A percentile compares a stretch with the other conserved stretches of the same genome.
These are phyloP conservation scores for Stichopus chloronotus DNA, from an alignment of 35 echinoderm and acorn worm genomes.

Conservation along the genomic window DNA sequence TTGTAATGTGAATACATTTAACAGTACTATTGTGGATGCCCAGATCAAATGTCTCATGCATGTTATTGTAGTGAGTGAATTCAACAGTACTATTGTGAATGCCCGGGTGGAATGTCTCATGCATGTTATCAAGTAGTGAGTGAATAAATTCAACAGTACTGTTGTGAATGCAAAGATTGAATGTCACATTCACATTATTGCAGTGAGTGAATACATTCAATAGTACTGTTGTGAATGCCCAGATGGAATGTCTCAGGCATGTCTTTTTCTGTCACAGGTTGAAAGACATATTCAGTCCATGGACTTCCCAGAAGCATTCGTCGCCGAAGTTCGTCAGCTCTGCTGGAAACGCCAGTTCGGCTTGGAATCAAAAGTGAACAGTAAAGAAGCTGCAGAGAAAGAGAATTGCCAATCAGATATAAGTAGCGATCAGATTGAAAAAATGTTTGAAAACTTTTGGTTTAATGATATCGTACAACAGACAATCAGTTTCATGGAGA, in stretches of 20 bases:
- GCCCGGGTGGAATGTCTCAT: no score
- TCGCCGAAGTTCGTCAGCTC: not conserved
- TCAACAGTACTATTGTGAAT: no score
- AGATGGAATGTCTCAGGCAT: not conserved
- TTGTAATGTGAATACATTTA: no score
- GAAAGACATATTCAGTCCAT: not conserved
- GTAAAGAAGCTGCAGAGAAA: conserved; percentile 1
- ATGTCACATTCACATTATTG: not conserved
- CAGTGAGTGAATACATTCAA: not conserved
- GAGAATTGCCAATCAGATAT: not conserved
- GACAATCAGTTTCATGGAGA: not conserved
- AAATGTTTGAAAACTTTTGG: conserved; percentile 10
- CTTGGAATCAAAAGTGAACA: not conserved
- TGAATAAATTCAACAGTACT: no score
- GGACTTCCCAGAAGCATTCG: not conserved
- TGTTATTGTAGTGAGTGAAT: no score
- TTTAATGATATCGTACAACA: conserved; percentile 1
- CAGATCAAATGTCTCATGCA: no score
- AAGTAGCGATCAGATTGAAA: not conserved
- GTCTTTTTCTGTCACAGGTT: not conserved
- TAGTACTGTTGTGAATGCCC: not conserved
- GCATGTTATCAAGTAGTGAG: no score
- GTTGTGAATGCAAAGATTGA: no score
- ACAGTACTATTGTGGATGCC: no score
- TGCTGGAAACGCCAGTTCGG: conserved; percentile 17